A percentile compares a stretch with the other conserved stretches of the same genome.
Evolutionary conservation across 2,113 vertebrate species (phyloP).

Genomic region (Hippoglossus stenolepis): DNA sequence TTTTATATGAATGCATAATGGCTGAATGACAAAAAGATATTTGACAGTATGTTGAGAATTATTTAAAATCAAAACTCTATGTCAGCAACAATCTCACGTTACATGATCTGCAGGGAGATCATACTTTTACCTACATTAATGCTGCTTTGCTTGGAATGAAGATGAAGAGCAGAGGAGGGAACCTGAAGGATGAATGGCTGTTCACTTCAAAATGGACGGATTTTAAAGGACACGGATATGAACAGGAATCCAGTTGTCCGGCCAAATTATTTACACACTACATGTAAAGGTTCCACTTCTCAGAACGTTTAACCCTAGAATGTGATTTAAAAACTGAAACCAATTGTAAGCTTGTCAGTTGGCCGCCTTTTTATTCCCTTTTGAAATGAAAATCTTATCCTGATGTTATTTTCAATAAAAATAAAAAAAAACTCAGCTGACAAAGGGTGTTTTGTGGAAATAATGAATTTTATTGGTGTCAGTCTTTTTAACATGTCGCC

Average conservation of each 20-base stretch:
- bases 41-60: neutral
- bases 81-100: neutral
- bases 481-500: constrained; percentile 53
- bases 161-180: neutral
- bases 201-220: neutral
- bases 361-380: constrained; percentile 28
- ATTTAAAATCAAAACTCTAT: neutral
- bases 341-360: neutral
- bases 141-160: constrained; percentile 20
- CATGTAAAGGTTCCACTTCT: neutral
- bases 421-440: constrained; percentile 14
- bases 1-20: neutral
- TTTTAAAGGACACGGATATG: neutral
- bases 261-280: neutral
- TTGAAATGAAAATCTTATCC: constrained; percentile 45
- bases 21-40: constrained; percentile 1
- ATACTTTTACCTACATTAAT: neutral
- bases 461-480: constrained; percentile 76
- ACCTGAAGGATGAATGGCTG: neutral
- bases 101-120: neutral
- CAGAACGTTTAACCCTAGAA: constrained; percentile 18
- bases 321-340: constrained; percentile 30
- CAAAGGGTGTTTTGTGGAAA: constrained; percentile 25
- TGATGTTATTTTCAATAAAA: constrained; percentile 20
- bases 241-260: no score